Evolutionary conservation across 2,113 vertebrate species (phyloP), one percentile per base, ranked within the genome.

Genomic region (Scopus umbretta): DNA sequence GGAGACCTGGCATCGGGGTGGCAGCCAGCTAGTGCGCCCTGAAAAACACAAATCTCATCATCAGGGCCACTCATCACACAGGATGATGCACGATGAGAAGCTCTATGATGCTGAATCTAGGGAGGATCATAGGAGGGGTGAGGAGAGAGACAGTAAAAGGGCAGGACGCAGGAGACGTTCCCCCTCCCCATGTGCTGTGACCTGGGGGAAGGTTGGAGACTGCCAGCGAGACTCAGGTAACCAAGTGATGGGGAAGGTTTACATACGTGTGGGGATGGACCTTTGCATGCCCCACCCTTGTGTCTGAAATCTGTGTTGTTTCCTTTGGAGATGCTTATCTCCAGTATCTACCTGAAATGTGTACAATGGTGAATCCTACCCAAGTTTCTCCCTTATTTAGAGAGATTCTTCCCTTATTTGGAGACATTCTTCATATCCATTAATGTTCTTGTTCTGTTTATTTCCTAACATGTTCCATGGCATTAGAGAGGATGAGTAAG

Each of bases 171-270:
- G 95, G 91, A 90, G 58, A 59, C 86, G 27, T 42, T 94, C 97
- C 36, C 90, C 95, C 16, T 91, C 97, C 74, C 90, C 75, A 55
- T 95, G 86, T 22, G 40, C 74, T 43, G 92, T 97, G 87, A 94
- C 95, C 50, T 80, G 13, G 82, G 91, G 88, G 19, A 92, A 56
- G 85, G 83, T 4, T 72, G 53, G 63, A 52, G 9, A 55, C 49
- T 80, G 79, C 82, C 95, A 53, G 72, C 92, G 17, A 62, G 97
- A 98, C 61, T 82, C 98, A 99, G 99, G 99, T 99, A 99, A 98
- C 97, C 68, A 32, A 62, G 71, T 19, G 53, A 49, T 82, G 91
- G 94, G 81, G 30, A 93, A 92, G 30, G 81, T 40, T 34, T 67
- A 42, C 0, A 0, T 71, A 2, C 0, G 0, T 59, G 61, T 90